Conservation (phyloP, 2,888 invertebrate species). For the Papilio elwesi region DNA sequence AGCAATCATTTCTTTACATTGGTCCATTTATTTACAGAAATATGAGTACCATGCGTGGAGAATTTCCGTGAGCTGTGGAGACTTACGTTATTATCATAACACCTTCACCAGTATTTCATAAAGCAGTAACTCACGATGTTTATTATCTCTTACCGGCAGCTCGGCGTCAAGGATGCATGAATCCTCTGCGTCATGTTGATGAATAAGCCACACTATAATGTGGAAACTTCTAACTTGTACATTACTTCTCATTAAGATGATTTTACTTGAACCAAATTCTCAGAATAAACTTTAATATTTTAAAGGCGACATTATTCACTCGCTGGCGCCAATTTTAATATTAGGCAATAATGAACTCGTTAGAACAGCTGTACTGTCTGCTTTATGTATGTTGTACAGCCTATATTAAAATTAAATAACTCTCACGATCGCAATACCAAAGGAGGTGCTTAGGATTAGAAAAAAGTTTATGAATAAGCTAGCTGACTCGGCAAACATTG, state of each 20-base stretch:
- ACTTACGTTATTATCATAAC: constrained; percentile 41
- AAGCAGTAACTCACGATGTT: constrained; percentile 49
- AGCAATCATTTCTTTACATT: constrained; percentile 6
- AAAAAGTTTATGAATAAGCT: not conserved
- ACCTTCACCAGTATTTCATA: constrained; percentile 47
- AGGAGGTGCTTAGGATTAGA: not conserved
- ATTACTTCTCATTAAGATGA: constrained; percentile 51
- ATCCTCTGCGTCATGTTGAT: constrained; percentile 44
- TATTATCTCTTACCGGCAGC: constrained; percentile 46
- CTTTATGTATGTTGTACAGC: not conserved
- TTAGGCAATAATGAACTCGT: constrained; percentile 51
- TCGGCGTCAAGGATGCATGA: constrained; percentile 44
- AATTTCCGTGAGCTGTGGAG: constrained; percentile 27
- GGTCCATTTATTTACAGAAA: constrained; percentile 2
- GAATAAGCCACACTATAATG: constrained; percentile 44
- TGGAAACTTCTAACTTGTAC: constrained; percentile 57
- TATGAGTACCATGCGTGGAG: constrained; percentile 19
- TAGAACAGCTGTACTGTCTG: constrained; percentile 26
- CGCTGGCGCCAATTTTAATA: constrained; percentile 49
- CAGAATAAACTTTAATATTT: constrained; percentile 58
- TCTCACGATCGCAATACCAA: not conserved
- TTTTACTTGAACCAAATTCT: constrained; percentile 52
- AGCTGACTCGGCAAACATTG: no score
- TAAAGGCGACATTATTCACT: constrained; percentile 51
- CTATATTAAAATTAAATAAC: not conserved